These are phyloP conservation scores for Melitaea athalia DNA, from an alignment of 2,888 invertebrate species.

Conservation along the genomic window DNA sequence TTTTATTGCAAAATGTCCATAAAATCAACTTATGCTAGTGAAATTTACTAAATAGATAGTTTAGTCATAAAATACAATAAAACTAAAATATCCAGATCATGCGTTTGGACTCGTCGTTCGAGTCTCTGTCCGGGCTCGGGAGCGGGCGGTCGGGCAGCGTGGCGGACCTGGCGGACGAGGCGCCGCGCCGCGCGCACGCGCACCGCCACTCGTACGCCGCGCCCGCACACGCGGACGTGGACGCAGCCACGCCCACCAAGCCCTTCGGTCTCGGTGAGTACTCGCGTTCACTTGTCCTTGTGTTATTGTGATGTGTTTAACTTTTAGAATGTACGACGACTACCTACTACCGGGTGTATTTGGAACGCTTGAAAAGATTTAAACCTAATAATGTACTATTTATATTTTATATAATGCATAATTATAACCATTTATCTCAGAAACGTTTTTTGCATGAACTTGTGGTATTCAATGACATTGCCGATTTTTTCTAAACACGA, in stretches of 20 bases:
- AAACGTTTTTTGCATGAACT: no score
- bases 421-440: no score
- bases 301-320: neutral
- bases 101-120: constrained; percentile 90
- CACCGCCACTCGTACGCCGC: constrained; percentile 83
- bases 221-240: constrained; percentile 75
- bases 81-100: constrained; percentile 83
- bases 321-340: no score
- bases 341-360: no score
- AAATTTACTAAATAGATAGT: no score
- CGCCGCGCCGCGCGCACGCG: constrained; percentile 64
- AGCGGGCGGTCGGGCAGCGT: constrained; percentile 91
- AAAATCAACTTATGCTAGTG: no score
- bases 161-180: constrained; percentile 89
- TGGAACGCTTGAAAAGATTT: no score
- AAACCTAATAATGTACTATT: no score
- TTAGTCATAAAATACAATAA: neutral
- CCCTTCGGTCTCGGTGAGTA: constrained; percentile 93
- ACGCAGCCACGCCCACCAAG: constrained; percentile 85
- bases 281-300: no score
- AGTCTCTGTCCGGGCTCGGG: constrained; percentile 86
- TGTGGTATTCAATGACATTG: no score
- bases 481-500: no score
- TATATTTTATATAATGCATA: no score
- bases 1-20: neutral